Conservation (phyloP, 2,888 invertebrate species). For the Odontomyia ornata region DNA sequence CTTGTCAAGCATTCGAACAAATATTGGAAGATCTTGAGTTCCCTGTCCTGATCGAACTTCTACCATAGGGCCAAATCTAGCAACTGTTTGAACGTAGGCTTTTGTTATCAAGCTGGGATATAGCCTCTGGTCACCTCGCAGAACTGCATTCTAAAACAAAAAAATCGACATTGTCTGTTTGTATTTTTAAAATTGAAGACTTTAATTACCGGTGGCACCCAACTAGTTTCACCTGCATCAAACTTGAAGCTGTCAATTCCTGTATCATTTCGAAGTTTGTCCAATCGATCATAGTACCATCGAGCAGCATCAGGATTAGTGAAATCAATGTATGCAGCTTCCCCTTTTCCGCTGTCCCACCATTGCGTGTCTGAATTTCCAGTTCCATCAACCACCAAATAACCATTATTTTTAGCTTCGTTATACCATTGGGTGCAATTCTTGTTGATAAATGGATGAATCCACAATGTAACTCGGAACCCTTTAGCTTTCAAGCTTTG, state of each 20-base stretch:
- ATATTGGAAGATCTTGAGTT: constrained; percentile 73
- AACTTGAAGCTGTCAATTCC: constrained; percentile 81
- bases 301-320: constrained; percentile 70
- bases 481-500: constrained; percentile 71
- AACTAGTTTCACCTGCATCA: constrained; percentile 78
- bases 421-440: constrained; percentile 72
- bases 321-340: constrained; percentile 73
- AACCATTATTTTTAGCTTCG: constrained; percentile 68
- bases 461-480: constrained; percentile 82
- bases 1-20: constrained; percentile 79
- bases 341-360: constrained; percentile 64
- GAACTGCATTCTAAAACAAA: constrained; percentile 65
- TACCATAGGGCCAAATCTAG: constrained; percentile 68
- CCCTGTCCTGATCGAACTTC: constrained; percentile 74
- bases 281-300: constrained; percentile 67
- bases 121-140: constrained; percentile 66
- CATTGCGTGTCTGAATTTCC: constrained; percentile 64
- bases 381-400: constrained; percentile 63
- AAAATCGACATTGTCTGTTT: neutral
- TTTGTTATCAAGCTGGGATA: constrained; percentile 63
- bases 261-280: constrained; percentile 67
- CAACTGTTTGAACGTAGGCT: constrained; percentile 67
- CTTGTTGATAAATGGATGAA: constrained; percentile 85
- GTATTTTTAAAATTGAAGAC: neutral
- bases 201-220: constrained; percentile 66